These are phyloP conservation scores for Wasmannia auropunctata DNA, from an alignment of 1,140 invertebrate species.

Conservation along the genomic window DNA sequence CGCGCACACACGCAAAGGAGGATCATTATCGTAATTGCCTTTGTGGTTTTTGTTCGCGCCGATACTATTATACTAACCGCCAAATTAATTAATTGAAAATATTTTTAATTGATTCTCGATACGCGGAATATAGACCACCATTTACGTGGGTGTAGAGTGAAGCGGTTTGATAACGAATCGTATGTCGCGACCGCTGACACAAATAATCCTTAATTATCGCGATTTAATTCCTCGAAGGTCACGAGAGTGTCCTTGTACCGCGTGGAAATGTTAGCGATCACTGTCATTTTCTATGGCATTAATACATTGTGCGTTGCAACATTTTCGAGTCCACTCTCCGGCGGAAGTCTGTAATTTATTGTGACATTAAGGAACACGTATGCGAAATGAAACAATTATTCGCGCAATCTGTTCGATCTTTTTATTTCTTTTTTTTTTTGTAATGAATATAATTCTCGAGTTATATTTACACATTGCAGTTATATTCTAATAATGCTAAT, in stretches of 20 bases:
- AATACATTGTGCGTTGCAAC: constrained; percentile 8
- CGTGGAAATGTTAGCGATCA: constrained; percentile 41
- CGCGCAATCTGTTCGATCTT: not conserved
- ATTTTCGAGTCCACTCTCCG: constrained; percentile 32
- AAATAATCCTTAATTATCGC: constrained; percentile 33
- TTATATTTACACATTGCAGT: not conserved
- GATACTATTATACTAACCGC: constrained; percentile 9
- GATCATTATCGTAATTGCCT: constrained; percentile 44
- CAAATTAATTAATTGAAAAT: constrained; percentile 40
- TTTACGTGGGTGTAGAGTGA: not conserved
- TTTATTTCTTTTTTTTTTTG: not conserved
- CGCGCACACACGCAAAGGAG: not conserved
- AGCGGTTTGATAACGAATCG: not conserved
- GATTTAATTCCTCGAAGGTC: constrained; percentile 18
- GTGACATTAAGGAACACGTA: not conserved
- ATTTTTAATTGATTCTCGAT: not conserved
- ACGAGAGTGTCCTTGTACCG: constrained; percentile 27
- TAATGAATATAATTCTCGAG: not conserved
- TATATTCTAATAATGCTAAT: not conserved
- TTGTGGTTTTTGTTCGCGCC: not conserved
- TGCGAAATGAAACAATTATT: not conserved
- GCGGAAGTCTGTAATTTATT: constrained; percentile 33
- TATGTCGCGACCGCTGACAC: not conserved
- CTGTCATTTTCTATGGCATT: constrained; percentile 31
- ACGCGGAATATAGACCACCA: not conserved